Base-by-base conservation (phyloP, 2,888 invertebrate genomes). In the Nezara viridula region DNA sequence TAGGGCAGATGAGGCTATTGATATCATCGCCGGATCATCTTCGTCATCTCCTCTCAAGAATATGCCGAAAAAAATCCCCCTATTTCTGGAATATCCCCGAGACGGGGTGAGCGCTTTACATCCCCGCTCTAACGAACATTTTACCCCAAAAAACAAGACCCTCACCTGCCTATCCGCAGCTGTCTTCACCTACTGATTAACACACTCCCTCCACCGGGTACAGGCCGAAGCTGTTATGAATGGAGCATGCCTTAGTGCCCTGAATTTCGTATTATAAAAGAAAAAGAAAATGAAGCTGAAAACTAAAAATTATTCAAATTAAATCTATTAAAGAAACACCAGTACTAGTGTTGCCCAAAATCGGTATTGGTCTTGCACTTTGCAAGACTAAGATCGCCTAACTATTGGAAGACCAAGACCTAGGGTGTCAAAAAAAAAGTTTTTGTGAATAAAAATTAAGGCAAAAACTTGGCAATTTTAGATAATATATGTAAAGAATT, bases 101-200 rank as follows among this genome's bases (percentile, higher is more conserved):
- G n/a, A 81, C n/a, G 81, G 81, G 81, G 81, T 81, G 81, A 44
- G 81, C 37, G 44, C 81, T 81, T 81, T 81, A 47, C 44, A 44
- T 81, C 44, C 81, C 44, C 81, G 81, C n/a, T n/a, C 44, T 81
- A 81, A 81, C 81, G 81, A 81, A 81, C 81, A 44, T 81, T 81
- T 81, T 47, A 12, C 81, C 81, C 81, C 81, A 81, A 81, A 81
- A 81, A 81, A 81, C 44, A 44, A 81, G 47, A 10, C n/a, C 21
- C 77, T 40, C 81, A 81, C 81, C 81, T 81, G 81, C 81, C 81
- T n/a, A n/a, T 1, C n/a, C 0, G 44, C 81, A 81, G 81, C 81
- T 81, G 81, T 81, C 44, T n/a, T 24, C 81, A 44, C 81, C 81
- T 44, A 12, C 81, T 81, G 81, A 81, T 81, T 81, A 81, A 81